Percentiles rank a stretch among this genome's conserved stretches.
Evolutionary conservation across 2,888 invertebrate genomes (phyloP).

Genomic region (Agelastica alni): DNA sequence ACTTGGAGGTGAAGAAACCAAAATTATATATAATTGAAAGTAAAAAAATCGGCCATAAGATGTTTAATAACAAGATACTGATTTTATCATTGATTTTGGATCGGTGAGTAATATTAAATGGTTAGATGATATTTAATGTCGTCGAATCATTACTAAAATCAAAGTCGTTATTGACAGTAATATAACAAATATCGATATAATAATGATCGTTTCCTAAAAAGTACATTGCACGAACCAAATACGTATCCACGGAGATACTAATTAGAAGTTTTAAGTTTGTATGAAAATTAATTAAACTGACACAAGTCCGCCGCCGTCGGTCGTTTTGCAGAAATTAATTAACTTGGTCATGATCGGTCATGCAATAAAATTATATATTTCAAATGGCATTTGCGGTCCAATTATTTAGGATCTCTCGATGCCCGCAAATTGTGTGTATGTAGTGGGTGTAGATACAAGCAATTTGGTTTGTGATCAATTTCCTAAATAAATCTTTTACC

Average conservation of each 20-base stretch:
- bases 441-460: constrained; percentile 5
- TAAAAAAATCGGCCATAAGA: too few relatives aligned
- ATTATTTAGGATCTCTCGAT: constrained; percentile 34
- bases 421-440: constrained; percentile 1
- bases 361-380: constrained; percentile 41
- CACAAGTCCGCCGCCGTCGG: constrained; percentile 18
- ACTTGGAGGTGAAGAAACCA: too few relatives aligned
- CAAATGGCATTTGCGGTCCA: constrained; percentile 40
- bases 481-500: constrained; percentile 8
- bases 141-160: too few relatives aligned
- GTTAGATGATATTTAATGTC: too few relatives aligned
- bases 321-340: constrained; percentile 41
- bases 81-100: too few relatives aligned
- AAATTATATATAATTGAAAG: too few relatives aligned
- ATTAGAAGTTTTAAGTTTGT: constrained; percentile 28
- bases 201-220: too few relatives aligned
- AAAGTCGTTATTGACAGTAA: too few relatives aligned
- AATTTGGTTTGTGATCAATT: constrained; percentile 10
- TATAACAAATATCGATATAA: too few relatives aligned
- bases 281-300: constrained; percentile 34
- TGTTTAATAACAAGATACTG: too few relatives aligned
- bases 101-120: too few relatives aligned
- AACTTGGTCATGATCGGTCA: constrained; percentile 39
- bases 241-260: constrained; percentile 10
- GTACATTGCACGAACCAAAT: too few relatives aligned